Conservation (phyloP, 2,888 invertebrate genomes). For the Ptilodon capucinus region DNA sequence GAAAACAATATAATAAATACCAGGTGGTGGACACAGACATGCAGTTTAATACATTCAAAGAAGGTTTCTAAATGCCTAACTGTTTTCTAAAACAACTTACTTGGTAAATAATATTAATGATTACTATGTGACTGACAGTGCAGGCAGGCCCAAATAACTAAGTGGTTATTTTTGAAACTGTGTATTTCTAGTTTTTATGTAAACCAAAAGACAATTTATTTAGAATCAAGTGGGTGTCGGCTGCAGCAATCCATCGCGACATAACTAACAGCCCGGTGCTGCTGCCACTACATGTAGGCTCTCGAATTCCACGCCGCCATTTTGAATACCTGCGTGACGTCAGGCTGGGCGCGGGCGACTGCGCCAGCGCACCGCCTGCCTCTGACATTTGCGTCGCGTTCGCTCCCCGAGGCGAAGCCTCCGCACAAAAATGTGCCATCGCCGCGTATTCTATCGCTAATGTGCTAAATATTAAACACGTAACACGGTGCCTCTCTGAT, state of each 20-base stretch:
- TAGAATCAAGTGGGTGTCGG: slow-evolving; percentile 14
- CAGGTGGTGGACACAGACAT: too few relatives aligned
- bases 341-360: slow-evolving; percentile 75
- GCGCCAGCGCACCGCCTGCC: slow-evolving; percentile 63
- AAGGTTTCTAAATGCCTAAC: not conserved
- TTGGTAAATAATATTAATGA: too few relatives aligned
- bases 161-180: too few relatives aligned
- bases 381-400: slow-evolving; percentile 69
- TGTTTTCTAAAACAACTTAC: slow-evolving; percentile 1
- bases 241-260: not conserved
- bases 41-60: not conserved
- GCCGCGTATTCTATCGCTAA: slow-evolving; percentile 65
- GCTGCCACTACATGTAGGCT: slow-evolving; percentile 67
- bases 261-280: slow-evolving; percentile 33
- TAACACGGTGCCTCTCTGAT: slow-evolving; percentile 70
- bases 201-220: slow-evolving; percentile 3
- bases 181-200: too few relatives aligned
- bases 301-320: slow-evolving; percentile 79
- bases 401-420: slow-evolving; percentile 75
- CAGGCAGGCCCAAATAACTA: too few relatives aligned
- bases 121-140: too few relatives aligned
- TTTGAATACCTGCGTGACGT: slow-evolving; percentile 80
- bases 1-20: too few relatives aligned
- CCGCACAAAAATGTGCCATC: slow-evolving; percentile 71
- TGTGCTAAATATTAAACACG: slow-evolving; percentile 59